Conservation (phyloP, 1,140 invertebrate genomes). For the Caenorhabditis tropicalis region DNA sequence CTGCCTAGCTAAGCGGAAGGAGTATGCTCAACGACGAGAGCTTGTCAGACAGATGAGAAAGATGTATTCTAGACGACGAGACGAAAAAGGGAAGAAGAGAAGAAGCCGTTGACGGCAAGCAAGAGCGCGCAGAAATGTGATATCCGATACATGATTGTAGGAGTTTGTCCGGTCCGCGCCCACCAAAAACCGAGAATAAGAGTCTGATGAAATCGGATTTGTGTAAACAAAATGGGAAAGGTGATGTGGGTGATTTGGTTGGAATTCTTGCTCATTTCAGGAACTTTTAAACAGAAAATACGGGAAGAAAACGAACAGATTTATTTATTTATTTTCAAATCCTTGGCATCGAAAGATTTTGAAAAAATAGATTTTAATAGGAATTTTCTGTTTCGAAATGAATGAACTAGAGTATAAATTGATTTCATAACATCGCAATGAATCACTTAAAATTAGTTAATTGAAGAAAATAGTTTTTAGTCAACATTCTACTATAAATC, state of each 20-base stretch:
- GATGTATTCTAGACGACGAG: background rate
- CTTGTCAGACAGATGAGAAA: conserved; percentile 6
- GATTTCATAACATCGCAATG: no score
- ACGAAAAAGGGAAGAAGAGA: background rate
- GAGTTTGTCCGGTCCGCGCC: conserved; percentile 25
- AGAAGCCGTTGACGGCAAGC: background rate
- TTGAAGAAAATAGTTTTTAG: no score
- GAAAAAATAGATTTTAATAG: no score
- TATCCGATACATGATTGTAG: conserved; percentile 32
- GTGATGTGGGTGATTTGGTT: background rate
- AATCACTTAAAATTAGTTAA: no score
- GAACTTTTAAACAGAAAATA: no score
- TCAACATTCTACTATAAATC: no score
- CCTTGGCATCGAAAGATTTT: no score
- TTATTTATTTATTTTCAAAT: no score
- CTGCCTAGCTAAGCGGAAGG: conserved; percentile 27
- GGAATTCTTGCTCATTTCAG: no score
- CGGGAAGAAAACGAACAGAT: no score
- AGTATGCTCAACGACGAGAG: background rate
- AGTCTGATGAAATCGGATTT: conserved; percentile 8
- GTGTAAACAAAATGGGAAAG: background rate
- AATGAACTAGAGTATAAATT: no score
- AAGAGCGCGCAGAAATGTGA: conserved; percentile 10
- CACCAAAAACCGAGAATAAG: background rate
- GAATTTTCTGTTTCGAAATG: no score